Percentiles rank a stretch among this genome's conserved stretches.
These are phyloP conservation scores for Hemiprocne comata DNA, from an alignment of 2,113 vertebrate genomes.

Conservation along the genomic window DNA sequence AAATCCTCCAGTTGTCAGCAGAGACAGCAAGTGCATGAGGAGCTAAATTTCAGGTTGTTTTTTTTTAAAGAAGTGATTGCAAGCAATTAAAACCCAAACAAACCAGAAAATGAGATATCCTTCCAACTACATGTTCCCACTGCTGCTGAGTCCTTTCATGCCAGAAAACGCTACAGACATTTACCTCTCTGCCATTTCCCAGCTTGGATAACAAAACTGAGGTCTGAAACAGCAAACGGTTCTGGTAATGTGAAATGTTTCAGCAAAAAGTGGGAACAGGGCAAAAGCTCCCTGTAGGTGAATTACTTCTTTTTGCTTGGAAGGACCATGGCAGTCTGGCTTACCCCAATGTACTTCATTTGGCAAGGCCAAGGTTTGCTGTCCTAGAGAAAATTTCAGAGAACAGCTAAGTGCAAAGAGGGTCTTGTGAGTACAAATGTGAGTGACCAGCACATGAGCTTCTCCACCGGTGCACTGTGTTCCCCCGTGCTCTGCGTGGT, in stretches of 20 bases:
- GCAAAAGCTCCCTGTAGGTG: not conserved
- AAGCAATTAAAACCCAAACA: not conserved
- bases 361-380: not conserved
- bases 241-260: not conserved
- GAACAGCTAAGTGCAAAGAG: not conserved
- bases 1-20: not conserved
- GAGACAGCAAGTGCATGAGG: not conserved
- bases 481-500: not conserved
- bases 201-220: not conserved
- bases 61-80: not conserved
- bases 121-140: not conserved
- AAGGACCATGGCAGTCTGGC: not conserved
- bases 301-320: not conserved
- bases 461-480: rapidly evolving
- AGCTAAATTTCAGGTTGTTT: no score
- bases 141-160: not conserved
- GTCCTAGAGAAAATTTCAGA: not conserved
- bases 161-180: not conserved
- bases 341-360: not conserved
- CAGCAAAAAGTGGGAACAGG: not conserved
- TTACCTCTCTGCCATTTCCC: not conserved
- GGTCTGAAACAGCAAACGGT: not conserved
- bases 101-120: not conserved
- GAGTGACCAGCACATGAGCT: not conserved
- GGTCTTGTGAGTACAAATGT: not conserved